These are phyloP conservation scores for Magallana ariakensis DNA, from an alignment of 1,140 invertebrate genomes.

Conservation along the genomic window DNA sequence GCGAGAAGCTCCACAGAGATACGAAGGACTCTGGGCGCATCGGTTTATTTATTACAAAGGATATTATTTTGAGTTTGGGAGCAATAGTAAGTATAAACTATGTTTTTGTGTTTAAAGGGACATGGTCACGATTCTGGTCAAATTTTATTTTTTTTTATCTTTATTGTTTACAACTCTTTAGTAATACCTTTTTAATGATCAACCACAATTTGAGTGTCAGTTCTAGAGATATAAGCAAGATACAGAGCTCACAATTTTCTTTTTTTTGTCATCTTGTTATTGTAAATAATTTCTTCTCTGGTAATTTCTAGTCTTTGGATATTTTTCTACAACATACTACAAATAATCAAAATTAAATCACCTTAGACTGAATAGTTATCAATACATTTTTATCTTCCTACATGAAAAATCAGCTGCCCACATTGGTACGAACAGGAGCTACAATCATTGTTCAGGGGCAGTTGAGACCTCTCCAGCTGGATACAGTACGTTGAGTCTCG, in stretches of 20 bases:
- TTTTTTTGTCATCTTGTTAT: not conserved
- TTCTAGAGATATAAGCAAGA: too few relatives aligned
- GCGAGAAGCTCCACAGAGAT: not conserved
- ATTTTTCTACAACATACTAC: too few relatives aligned
- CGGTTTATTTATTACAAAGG: not conserved
- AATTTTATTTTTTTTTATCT: not conserved
- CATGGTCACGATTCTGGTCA: too few relatives aligned
- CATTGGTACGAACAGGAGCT: not conserved
- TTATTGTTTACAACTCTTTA: not conserved
- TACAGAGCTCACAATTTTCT: not conserved
- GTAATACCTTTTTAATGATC: too few relatives aligned
- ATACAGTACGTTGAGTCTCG: not conserved
- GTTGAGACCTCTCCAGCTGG: not conserved
- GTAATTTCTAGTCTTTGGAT: too few relatives aligned
- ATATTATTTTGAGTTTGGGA: not conserved
- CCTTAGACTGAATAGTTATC: not conserved
- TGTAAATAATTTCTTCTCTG: not conserved
- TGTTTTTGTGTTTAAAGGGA: too few relatives aligned
- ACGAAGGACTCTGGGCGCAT: not conserved
- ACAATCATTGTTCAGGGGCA: not conserved
- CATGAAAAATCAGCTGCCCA: not conserved
- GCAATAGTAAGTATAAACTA: not conserved
- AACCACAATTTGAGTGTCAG: too few relatives aligned
- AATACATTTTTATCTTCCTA: not conserved
- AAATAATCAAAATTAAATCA: not conserved